Evolutionary conservation across 92 coral and sea anemone species (phyloP), one percentile per base, ranked within the genome.

Genomic region (Phenganax subtilis): DNA sequence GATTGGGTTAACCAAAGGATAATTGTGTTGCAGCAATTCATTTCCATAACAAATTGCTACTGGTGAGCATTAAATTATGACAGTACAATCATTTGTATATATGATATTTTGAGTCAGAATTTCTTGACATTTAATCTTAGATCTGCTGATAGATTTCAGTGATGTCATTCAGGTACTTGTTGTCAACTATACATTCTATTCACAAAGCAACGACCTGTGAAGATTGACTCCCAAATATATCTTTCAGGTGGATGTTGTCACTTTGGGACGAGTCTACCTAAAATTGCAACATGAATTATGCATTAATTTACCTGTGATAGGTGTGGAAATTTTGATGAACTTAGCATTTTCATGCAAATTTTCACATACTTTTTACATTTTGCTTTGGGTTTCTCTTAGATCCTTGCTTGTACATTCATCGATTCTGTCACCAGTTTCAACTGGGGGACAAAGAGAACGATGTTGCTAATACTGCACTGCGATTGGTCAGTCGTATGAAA

Each of bases 361-460:
- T 56, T 10, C 15, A 16, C 17, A 61, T 8, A 17, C 64, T 12
- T 9, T 84, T 57, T 37, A 37, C 78, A 20, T 51, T 56, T 16
- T 73, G n/a, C 7, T 0, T 31, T 27, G 10, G 31, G 11, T 30
- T 28, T 76, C 57, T 31, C 17, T 7, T 52, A 94, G 98, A 94
- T 83, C 98, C 98, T 47, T 94, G 98, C 62, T 85, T 94, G 55
- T 94, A 94, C 68, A 94, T 94, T 81, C 97, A 94, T 77, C 98
- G 98, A 37, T 94, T 94, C 82, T 96, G 96, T 54, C 98, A 94
- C 81, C 91, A 94, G 85, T 89, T 94, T 62, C 96, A 94, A 87
- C 87, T 94, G 82, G 91, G 91, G 6, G 97, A 94, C 61, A 94
- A 92, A 80, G 98, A 94, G 69, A 97, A 94, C 10, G 98, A 94